Evolutionary conservation across 1,140 invertebrate species (phyloP).

Genomic region (Aphidius gifuensis): DNA sequence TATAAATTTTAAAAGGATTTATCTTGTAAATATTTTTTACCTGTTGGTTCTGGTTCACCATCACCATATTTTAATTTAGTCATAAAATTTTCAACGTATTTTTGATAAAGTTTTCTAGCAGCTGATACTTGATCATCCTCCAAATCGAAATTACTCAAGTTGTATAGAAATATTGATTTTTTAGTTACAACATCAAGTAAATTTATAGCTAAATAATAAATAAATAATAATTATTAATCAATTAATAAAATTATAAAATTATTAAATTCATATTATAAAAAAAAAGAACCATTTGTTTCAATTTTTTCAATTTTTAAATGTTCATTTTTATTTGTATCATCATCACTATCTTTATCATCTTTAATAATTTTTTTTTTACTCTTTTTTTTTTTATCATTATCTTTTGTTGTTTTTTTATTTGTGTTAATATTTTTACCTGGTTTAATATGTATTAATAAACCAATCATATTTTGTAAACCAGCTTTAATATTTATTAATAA

Average conservation of each 20-base stretch:
- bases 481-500: constrained; percentile 42
- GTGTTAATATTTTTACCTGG: constrained; percentile 15
- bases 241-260: background rate
- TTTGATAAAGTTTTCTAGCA: constrained; percentile 43
- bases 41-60: constrained; percentile 28
- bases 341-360: constrained; percentile 18
- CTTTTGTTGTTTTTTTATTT: constrained; percentile 20
- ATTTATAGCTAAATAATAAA: constrained; percentile 35
- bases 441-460: constrained; percentile 38
- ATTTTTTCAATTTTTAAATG: constrained; percentile 25
- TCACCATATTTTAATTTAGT: constrained; percentile 33
- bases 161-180: constrained; percentile 35
- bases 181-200: constrained; percentile 36
- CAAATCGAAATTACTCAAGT: constrained; percentile 37
- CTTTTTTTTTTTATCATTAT: constrained; percentile 14
- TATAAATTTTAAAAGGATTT: background rate
- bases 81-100: constrained; percentile 40
- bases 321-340: constrained; percentile 9
- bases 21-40: constrained; percentile 25
- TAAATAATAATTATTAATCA: background rate
- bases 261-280: background rate
- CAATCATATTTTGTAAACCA: constrained; percentile 43
- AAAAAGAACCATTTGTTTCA: constrained; percentile 37
- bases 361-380: constrained; percentile 12
- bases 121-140: constrained; percentile 35